phyloP scores from a whole-genome alignment of 2,113 vertebrate genomes.

The Melierax canorus region DNA sequence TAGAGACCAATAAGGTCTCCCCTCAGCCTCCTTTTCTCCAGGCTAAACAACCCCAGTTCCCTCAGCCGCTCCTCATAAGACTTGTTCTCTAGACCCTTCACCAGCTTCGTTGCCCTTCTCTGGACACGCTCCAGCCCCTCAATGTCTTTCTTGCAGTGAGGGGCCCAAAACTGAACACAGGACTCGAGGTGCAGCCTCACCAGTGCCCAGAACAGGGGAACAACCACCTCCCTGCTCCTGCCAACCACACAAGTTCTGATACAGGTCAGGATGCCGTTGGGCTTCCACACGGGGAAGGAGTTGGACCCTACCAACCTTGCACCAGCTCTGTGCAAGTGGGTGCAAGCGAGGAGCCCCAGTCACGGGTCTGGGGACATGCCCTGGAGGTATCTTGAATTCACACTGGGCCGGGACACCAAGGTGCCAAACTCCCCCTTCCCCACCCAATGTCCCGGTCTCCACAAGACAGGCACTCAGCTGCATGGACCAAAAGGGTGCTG shows the following conservation, averaged over 20 bases:
- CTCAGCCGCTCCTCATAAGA: too few species aligned
- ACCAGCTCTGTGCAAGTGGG: background rate
- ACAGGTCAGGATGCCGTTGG: background rate
- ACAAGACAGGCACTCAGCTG: background rate
- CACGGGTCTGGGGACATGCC: accelerated
- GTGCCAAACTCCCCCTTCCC: background rate
- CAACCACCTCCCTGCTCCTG: background rate
- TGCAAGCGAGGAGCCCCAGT: background rate
- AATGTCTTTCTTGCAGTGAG: too few species aligned
- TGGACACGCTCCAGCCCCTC: background rate
- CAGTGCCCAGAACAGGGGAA: too few species aligned
- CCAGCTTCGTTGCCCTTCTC: too few species aligned
- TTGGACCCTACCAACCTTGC: background rate
- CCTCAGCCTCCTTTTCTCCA: too few species aligned
- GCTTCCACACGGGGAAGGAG: background rate
- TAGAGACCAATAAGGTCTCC: too few species aligned
- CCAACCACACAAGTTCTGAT: too few species aligned
- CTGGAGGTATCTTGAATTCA: background rate
- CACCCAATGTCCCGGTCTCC: accelerated
- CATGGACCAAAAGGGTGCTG: background rate
- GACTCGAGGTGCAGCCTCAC: background rate
- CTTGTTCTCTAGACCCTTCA: too few species aligned
- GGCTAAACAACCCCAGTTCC: too few species aligned
- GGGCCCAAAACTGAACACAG: background rate
- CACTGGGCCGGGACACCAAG: background rate